Evolutionary conservation across 2,888 invertebrate genomes (phyloP).

Genomic region (Palloptera scutellata): DNA sequence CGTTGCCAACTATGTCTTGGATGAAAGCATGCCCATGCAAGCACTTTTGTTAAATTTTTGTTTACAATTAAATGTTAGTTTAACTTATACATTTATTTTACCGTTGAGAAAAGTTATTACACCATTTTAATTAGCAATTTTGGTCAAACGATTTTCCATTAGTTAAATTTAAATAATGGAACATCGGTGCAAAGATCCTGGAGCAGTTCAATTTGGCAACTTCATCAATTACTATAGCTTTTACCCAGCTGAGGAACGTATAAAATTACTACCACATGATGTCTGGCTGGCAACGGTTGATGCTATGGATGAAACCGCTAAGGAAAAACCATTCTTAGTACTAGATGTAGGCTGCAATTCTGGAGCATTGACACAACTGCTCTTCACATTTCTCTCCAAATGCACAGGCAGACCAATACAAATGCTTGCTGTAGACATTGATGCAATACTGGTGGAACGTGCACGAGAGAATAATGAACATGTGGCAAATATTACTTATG

Average conservation of each 20-base stretch:
- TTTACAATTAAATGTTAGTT: no score
- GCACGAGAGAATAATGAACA: constrained; percentile 68
- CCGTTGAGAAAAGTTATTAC: no score
- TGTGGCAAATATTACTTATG: constrained; percentile 66
- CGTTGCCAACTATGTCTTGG: no score
- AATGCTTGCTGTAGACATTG: constrained; percentile 77
- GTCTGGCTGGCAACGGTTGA: constrained; percentile 61
- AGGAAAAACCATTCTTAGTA: constrained; percentile 63
- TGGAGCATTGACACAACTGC: constrained; percentile 73
- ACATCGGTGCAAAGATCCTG: constrained; percentile 70
- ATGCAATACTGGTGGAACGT: constrained; percentile 73
- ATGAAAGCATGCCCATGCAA: no score
- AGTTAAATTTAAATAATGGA: constrained; percentile 45
- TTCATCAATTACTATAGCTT: constrained; percentile 89
- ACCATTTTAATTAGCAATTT: no score
- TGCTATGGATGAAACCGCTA: neutral
- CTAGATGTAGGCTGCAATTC: constrained; percentile 74
- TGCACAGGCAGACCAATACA: constrained; percentile 39
- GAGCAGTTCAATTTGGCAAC: constrained; percentile 81
- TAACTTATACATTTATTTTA: no score
- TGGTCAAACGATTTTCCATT: no score
- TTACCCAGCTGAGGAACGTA: constrained; percentile 75
- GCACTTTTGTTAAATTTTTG: no score
- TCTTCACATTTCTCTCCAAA: constrained; percentile 43
- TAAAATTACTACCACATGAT: constrained; percentile 69